Evolutionary conservation across 2,797 vertebrate species (phyloP), one percentile per base, ranked within the genome.

Genomic region (Anguilla obscura): DNA sequence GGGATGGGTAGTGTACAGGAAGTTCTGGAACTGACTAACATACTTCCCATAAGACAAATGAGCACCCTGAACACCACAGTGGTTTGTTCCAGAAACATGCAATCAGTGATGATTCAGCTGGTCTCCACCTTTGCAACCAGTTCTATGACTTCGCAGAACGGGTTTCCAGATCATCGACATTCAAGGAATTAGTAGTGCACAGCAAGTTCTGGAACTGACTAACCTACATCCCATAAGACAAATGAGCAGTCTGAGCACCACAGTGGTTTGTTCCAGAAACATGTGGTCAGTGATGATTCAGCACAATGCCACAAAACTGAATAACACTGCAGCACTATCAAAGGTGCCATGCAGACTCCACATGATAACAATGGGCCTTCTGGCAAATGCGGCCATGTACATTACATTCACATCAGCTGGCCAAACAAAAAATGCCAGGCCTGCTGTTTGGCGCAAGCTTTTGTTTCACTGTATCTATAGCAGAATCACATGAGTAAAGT

Each of bases 301-400:
- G 93, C 93, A 92, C 45, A 85, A 91, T 92, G 87, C 90, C 56
- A 66, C 54, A 36, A 27, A 40, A 8, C 85, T 89, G 87, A 85
- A 83, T 90, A 89, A 91, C 88, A 85, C 90, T 86, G 88, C 89
- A 87, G 89, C 56, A n/a, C 85, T 88, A 90, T 92, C 88, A 94
- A 91, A 93, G 90, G 89, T 92, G 91, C 92, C 30, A 88, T 89
- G 85, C 89, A 88, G 88, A 88, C 89, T 2, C 10, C 80, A 60
- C 90, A 86, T 54, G 79, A 24, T 85, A 89, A 93, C 94, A 95
- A 92, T 86, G 89, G 85, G 90, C 87, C 90, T 92, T 91, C 90
- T 93, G 87, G 89, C 93, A 90, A 45, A 82, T 85, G 85, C 85
- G 89, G 86, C 88, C 76, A 86, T 66, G 40, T 48, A 58, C 82